Conservation (phyloP, 1,140 invertebrate species). For the Trachelipus rathkii region DNA sequence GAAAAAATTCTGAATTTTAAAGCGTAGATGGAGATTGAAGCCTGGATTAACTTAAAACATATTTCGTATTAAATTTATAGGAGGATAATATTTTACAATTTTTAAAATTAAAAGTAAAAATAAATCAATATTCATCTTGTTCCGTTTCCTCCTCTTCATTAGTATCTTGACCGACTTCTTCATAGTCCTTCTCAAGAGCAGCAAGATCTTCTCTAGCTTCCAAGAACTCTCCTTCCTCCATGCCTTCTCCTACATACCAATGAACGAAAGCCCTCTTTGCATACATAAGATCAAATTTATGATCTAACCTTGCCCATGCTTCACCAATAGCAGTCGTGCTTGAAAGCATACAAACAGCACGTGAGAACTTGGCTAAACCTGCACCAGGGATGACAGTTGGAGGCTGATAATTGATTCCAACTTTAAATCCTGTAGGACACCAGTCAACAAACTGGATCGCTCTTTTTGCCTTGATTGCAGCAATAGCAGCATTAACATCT, state of each 20-base stretch:
- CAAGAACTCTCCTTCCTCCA: slow-evolving; percentile 80
- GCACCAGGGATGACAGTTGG: slow-evolving; percentile 62
- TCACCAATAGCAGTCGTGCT: slow-evolving; percentile 81
- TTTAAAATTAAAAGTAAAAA: too few species aligned
- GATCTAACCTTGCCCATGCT: slow-evolving; percentile 59
- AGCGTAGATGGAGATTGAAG: too few species aligned
- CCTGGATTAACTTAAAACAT: too few species aligned
- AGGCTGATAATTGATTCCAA: slow-evolving; percentile 53
- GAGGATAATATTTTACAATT: too few species aligned
- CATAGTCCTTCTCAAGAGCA: slow-evolving; percentile 77
- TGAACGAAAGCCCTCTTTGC: slow-evolving; percentile 57
- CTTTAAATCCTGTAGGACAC: slow-evolving; percentile 82
- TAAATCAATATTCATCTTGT: neutral
- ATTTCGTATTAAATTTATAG: too few species aligned
- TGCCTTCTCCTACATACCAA: slow-evolving; percentile 80
- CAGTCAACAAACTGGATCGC: slow-evolving; percentile 86
- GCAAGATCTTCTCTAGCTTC: slow-evolving; percentile 82
- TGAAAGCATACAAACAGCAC: slow-evolving; percentile 65
- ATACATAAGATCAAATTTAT: slow-evolving; percentile 62
- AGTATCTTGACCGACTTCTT: slow-evolving; percentile 71
- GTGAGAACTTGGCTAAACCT: slow-evolving; percentile 57
- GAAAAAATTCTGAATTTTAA: too few species aligned
- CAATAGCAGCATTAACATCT: slow-evolving; percentile 78
- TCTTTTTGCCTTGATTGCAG: slow-evolving; percentile 76
- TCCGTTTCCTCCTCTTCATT: slow-evolving; percentile 50